A percentile compares a stretch with the other conserved stretches of the same genome.
Conservation (phyloP, 2,797 vertebrate species). For the Leptatherina wallacei region DNA sequence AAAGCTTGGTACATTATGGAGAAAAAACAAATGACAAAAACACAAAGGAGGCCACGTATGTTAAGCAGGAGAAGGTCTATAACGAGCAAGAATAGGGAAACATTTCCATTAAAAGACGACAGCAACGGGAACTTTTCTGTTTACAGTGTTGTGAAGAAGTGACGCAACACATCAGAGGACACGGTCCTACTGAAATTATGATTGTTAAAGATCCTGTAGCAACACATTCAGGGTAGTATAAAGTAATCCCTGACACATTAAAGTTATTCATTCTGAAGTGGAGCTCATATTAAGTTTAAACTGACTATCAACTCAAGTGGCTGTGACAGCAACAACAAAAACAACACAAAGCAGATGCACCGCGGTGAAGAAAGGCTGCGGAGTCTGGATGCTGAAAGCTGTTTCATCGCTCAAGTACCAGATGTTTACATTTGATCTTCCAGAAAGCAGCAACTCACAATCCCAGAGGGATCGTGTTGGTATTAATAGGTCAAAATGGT, state of each 20-base stretch:
- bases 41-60: too few species aligned
- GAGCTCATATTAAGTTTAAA: constrained; percentile 10
- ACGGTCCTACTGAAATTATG: neutral
- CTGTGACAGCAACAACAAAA: constrained; percentile 25
- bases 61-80: too few species aligned
- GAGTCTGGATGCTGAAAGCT: constrained; percentile 28
- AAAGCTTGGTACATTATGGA: too few species aligned
- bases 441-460: constrained; percentile 44
- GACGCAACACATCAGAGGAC: neutral
- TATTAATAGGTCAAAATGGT: constrained; percentile 62
- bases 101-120: neutral
- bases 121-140: neutral
- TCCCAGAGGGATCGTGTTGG: constrained; percentile 50
- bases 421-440: constrained; percentile 67
- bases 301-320: constrained; percentile 19
- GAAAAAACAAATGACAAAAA: too few species aligned
- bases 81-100: too few species aligned
- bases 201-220: constrained; percentile 1
- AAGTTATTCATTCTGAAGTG: constrained; percentile 57
- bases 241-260: constrained; percentile 33
- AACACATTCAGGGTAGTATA: constrained; percentile 34
- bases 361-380: constrained; percentile 6
- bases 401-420: constrained; percentile 37
- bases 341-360: constrained; percentile 40
- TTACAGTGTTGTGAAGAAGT: neutral